Evolutionary conservation across 2,888 invertebrate genomes (phyloP).

Genomic region (Megalurothrips usitatus): DNA sequence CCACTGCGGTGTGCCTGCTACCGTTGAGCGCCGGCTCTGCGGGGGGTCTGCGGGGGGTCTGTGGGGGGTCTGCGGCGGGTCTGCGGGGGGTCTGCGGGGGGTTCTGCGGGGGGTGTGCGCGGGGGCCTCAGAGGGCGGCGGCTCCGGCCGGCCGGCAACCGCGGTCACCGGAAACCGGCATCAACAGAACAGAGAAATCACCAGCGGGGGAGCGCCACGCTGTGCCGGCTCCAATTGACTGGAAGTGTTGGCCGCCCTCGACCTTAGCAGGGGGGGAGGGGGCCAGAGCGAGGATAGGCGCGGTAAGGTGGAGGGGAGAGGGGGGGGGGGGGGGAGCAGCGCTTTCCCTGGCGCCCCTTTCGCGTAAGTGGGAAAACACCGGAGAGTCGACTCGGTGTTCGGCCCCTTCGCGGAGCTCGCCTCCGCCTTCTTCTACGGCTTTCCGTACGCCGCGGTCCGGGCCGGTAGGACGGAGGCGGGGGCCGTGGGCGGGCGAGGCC

Average conservation of each 20-base stretch:
- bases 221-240: background rate
- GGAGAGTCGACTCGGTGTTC: too few relatives aligned
- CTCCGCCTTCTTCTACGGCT: too few relatives aligned
- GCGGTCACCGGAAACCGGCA: background rate
- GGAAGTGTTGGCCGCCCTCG: background rate
- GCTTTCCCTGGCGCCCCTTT: background rate
- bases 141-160: background rate
- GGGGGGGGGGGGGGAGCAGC: too few relatives aligned
- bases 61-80: background rate
- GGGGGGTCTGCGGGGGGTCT: background rate
- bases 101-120: background rate
- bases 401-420: too few relatives aligned
- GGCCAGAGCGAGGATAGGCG: too few relatives aligned
- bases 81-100: background rate
- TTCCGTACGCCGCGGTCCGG: too few relatives aligned
- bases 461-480: too few relatives aligned
- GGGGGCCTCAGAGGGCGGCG: background rate
- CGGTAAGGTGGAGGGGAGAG: too few relatives aligned
- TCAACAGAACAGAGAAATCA: conserved; percentile 25
- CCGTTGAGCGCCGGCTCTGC: too few relatives aligned
- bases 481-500: too few relatives aligned
- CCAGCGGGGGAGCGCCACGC: background rate
- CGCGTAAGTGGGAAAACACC: background rate
- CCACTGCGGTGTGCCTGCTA: too few relatives aligned
- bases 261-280: background rate